These are phyloP conservation scores for Origma solitaria DNA, from an alignment of 2,113 vertebrate species.

Conservation along the genomic window DNA sequence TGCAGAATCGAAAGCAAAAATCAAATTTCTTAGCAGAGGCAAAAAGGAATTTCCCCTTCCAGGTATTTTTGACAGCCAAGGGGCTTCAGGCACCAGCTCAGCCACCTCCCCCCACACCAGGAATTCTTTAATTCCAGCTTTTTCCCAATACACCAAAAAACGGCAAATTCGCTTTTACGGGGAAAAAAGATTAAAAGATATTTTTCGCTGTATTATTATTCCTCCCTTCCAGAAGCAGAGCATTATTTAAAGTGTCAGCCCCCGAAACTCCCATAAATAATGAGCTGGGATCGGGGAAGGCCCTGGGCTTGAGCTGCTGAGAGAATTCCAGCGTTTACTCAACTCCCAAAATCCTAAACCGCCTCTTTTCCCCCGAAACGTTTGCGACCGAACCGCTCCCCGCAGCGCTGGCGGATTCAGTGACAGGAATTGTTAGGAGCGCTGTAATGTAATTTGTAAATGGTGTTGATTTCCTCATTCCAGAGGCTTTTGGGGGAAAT, in stretches of 20 bases:
- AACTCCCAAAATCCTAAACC: constrained; percentile 21
- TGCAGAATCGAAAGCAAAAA: background rate
- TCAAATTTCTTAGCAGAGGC: background rate
- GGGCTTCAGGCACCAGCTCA: background rate
- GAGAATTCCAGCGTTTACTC: background rate
- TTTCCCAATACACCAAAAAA: background rate
- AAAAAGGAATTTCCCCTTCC: background rate
- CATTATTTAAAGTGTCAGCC: background rate
- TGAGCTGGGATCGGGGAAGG: background rate
- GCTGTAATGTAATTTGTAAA: constrained; percentile 55
- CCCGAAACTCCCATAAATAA: background rate
- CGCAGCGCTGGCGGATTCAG: background rate
- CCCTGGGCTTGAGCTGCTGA: background rate
- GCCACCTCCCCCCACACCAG: background rate
- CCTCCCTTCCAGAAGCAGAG: background rate
- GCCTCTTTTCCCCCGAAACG: background rate
- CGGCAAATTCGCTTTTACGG: background rate
- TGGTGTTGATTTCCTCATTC: constrained; percentile 53
- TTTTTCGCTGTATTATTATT: background rate
- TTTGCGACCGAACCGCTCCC: constrained; percentile 45
- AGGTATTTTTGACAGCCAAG: background rate
- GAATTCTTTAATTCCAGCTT: background rate
- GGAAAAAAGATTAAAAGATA: rapidly evolving
- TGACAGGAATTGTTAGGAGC: constrained; percentile 8
- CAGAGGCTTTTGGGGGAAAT: constrained; percentile 46